Base-by-base conservation (phyloP, 2,113 vertebrate species). In the Meleagris gallopavo region DNA sequence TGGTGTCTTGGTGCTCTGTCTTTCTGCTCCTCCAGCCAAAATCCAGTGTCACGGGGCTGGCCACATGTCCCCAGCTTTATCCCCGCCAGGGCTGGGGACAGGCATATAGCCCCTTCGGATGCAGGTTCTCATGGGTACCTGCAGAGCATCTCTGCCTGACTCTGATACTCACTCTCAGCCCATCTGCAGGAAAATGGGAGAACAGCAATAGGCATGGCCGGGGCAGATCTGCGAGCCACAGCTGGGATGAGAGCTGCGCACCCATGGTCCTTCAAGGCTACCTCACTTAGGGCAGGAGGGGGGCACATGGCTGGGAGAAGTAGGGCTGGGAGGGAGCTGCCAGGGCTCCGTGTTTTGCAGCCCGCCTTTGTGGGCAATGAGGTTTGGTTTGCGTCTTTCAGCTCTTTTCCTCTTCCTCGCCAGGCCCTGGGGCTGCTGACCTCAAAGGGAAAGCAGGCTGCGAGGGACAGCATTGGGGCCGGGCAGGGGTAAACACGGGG, bases 341-440 rank as follows among this genome's bases (percentile, higher is more conserved):
- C 14, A 40, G 60, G 74, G 41, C 93, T 96, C 94, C 81, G 16
- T 94, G 94, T 95, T 97, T 96, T 97, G 91, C 90, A 97, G 94
- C 89, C 96, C 12, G 93, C 96, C 96, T 91, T 92, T 95, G 96
- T 97, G 96, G 95, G 91, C 13, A 0, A 91, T 96, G 96, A 94
- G 96, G 97, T 97, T 97, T 97, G 96, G 96, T 96, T 96, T 97
- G 88, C 87, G 90, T 95, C 92, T 96, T 86, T 93, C 89, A 67
- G 13, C 94, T 91, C 94, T 95, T 92, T 83, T 96, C 93, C 97
- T 98, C 72, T 97, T 96, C 87, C 83, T 76, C 86, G 84, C 95
- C 97, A 97, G 97, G 92, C 95, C 89, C 90, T 7, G n/a, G 82
- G 88, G 93, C 95, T 89, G 77, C 93, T 43, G 81, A 96, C 96